Evolutionary conservation across 2,113 vertebrate genomes (phyloP).

Genomic region (Aegithalos caudatus): DNA sequence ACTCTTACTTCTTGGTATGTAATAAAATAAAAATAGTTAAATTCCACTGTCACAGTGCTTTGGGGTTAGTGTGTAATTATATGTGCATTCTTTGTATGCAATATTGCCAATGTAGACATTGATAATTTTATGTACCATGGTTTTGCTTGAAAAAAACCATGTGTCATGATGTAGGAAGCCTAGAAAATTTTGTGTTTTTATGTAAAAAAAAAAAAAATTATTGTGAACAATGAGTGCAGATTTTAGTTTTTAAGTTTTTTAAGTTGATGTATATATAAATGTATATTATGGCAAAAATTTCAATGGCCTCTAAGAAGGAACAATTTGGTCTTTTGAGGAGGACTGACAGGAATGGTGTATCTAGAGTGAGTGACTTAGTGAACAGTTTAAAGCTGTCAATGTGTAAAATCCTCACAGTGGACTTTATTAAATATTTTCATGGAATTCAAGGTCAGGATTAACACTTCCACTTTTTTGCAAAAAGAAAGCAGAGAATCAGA

Average conservation of each 20-base stretch:
- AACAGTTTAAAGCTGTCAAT: not conserved
- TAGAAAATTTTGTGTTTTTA: not conserved
- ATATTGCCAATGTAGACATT: accelerated
- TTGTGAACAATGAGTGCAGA: not conserved
- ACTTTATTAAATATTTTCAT: slow-evolving; percentile 11
- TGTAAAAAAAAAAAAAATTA: not conserved
- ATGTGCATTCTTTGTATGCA: not conserved
- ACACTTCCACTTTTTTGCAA: not conserved
- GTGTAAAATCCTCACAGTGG: not conserved
- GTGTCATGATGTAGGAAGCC: not conserved
- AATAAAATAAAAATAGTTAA: not conserved
- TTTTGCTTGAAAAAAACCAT: not conserved
- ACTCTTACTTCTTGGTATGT: not conserved
- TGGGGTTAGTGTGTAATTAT: not conserved
- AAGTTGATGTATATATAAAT: not conserved
- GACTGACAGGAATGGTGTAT: not conserved
- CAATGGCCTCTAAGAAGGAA: not conserved
- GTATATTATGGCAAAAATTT: not conserved
- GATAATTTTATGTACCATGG: not conserved
- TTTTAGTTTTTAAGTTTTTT: not conserved
- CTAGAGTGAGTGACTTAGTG: not conserved
- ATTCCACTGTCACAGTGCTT: not conserved
- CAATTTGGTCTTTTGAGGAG: not conserved
- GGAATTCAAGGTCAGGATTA: not conserved
- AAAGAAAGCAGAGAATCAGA: not conserved